These are phyloP conservation scores for Polymixis flavicincta DNA, from an alignment of 2,888 invertebrate species.

Conservation along the genomic window DNA sequence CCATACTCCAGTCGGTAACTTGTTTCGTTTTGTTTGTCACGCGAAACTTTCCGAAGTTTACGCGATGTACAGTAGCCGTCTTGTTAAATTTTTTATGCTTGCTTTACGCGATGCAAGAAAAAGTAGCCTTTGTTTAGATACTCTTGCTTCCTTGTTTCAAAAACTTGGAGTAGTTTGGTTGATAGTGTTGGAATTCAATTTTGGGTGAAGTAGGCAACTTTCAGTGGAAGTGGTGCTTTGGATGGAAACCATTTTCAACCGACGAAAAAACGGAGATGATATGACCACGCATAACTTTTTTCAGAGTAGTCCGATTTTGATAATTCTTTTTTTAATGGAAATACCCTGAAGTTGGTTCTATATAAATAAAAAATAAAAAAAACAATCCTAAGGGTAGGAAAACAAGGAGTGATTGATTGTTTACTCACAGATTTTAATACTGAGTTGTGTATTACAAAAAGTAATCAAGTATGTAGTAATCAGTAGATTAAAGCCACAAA, in stretches of 20 bases:
- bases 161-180: slow-evolving; percentile 10
- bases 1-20: slow-evolving; percentile 65
- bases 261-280: too few relatives aligned
- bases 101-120: slow-evolving; percentile 50
- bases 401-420: too few relatives aligned
- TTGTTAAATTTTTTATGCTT: slow-evolving; percentile 65
- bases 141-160: slow-evolving; percentile 20
- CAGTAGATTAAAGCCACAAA: too few relatives aligned
- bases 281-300: too few relatives aligned
- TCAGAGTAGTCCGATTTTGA: too few relatives aligned
- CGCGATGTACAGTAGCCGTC: slow-evolving; percentile 67
- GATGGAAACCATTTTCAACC: background rate
- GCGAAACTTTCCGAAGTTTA: slow-evolving; percentile 72
- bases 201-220: background rate
- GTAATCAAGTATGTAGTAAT: too few relatives aligned
- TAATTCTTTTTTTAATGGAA: too few relatives aligned
- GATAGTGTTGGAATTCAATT: slow-evolving; percentile 26
- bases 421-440: too few relatives aligned
- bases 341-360: too few relatives aligned
- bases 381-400: too few relatives aligned
- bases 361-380: too few relatives aligned
- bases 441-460: too few relatives aligned
- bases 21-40: slow-evolving; percentile 74
- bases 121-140: slow-evolving; percentile 34
- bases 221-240: background rate